Conservation (phyloP, 2,797 vertebrate genomes). For the Pipistrellus kuhlii region DNA sequence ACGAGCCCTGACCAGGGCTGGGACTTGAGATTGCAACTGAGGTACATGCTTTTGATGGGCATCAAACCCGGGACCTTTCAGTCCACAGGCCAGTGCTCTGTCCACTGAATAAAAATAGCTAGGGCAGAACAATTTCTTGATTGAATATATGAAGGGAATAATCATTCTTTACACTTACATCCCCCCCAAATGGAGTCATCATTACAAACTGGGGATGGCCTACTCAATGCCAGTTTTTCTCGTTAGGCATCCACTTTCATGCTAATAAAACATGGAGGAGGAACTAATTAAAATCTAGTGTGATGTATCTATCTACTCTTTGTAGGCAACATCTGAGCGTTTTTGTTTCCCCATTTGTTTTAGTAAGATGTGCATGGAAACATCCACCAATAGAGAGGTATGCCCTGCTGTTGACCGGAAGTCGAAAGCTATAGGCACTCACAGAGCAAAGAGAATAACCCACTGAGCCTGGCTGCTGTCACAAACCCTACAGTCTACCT, state of each 20-base stretch:
- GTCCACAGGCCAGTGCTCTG: no score
- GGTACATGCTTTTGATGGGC: no score
- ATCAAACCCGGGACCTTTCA: no score
- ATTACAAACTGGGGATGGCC: background rate
- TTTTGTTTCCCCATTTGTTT: constrained; percentile 21
- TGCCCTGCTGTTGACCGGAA: background rate
- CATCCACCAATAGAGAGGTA: background rate
- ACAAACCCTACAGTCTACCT: background rate
- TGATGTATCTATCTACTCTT: background rate
- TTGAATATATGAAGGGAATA: background rate
- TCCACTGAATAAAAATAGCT: no score
- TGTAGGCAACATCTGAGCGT: background rate
- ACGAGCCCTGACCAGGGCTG: no score
- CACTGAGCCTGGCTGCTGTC: background rate
- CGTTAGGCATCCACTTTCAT: background rate
- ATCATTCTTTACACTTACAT: background rate
- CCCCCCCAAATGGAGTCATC: background rate
- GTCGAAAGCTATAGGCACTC: background rate
- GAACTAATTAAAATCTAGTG: background rate
- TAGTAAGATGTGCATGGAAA: background rate
- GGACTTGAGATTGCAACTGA: no score
- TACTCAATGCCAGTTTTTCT: background rate
- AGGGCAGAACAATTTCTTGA: background rate
- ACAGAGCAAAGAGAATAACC: background rate
- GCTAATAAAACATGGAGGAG: background rate